phyloP scores from a whole-genome alignment of 2,888 invertebrate genomes.

The Scelioninae gen. 1 region DNA sequence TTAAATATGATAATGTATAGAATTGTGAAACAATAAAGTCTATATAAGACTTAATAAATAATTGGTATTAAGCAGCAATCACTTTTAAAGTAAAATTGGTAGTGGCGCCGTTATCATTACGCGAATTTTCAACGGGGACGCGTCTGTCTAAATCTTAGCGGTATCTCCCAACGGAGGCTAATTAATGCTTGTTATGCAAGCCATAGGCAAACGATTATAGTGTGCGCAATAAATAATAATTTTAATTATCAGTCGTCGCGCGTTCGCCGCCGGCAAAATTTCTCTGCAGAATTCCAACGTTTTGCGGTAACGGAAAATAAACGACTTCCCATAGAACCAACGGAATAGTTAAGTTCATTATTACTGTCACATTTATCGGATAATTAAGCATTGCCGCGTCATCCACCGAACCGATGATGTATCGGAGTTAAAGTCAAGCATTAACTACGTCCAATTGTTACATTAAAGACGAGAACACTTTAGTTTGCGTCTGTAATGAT shows the following conservation, averaged over 20 bases:
- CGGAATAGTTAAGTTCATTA: constrained; percentile 45
- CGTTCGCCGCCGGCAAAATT: constrained; percentile 71
- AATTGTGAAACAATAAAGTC: no score
- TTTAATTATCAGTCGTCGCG: constrained; percentile 74
- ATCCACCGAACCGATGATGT: no score
- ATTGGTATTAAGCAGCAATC: no score
- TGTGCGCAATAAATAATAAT: constrained; percentile 77
- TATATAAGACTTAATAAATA: no score
- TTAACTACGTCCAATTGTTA: no score
- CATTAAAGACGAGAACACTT: no score
- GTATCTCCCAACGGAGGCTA: constrained; percentile 71
- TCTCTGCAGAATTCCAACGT: constrained; percentile 66
- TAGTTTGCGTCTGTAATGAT: no score
- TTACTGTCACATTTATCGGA: constrained; percentile 48
- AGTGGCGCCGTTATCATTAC: constrained; percentile 19
- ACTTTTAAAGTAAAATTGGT: no score
- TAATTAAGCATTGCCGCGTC: no score
- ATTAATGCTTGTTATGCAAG: constrained; percentile 76
- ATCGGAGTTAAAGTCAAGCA: no score
- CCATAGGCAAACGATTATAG: constrained; percentile 72
- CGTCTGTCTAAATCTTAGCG: constrained; percentile 53
- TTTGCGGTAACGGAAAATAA: constrained; percentile 54
- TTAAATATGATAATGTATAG: no score
- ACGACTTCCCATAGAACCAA: constrained; percentile 40
- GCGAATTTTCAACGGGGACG: constrained; percentile 19